phyloP scores from a whole-genome alignment of 2,113 vertebrate species.

The Sylvilagus bachmani region DNA sequence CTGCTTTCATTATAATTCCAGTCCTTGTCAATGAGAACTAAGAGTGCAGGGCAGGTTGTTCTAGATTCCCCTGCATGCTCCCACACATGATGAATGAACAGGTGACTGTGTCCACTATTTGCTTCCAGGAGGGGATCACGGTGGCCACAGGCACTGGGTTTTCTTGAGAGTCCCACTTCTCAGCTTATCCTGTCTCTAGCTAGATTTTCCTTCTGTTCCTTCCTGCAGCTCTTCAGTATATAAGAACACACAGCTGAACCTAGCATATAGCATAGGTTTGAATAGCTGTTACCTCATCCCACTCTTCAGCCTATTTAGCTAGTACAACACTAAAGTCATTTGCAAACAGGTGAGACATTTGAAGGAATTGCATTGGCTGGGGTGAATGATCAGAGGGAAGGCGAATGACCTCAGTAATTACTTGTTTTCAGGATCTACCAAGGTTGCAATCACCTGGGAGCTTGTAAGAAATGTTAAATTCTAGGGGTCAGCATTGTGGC shows the following conservation, averaged over 20 bases:
- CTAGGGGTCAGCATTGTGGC: too few relatives aligned
- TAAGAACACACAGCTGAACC: background rate
- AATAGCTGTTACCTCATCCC: background rate
- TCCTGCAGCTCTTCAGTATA: background rate
- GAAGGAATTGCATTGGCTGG: background rate
- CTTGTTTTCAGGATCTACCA: background rate
- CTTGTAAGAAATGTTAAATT: background rate
- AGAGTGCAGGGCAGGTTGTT: background rate
- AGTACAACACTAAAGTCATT: background rate
- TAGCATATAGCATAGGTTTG: background rate
- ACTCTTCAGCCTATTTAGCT: background rate
- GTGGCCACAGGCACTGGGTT: background rate
- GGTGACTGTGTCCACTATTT: fast-evolving
- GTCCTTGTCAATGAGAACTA: background rate
- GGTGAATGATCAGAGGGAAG: background rate
- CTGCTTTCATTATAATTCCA: background rate
- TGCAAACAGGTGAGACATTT: background rate
- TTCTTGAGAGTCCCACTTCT: background rate
- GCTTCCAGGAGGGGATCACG: background rate
- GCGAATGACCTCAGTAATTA: background rate
- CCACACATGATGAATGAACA: background rate
- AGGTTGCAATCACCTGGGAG: background rate
- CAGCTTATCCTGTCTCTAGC: background rate
- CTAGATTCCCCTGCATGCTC: background rate
- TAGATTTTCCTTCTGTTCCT: background rate